Evolutionary conservation across 2,888 invertebrate species (phyloP), one percentile per base, ranked within the genome.

Genomic region (Hypomecis punctinalis): DNA sequence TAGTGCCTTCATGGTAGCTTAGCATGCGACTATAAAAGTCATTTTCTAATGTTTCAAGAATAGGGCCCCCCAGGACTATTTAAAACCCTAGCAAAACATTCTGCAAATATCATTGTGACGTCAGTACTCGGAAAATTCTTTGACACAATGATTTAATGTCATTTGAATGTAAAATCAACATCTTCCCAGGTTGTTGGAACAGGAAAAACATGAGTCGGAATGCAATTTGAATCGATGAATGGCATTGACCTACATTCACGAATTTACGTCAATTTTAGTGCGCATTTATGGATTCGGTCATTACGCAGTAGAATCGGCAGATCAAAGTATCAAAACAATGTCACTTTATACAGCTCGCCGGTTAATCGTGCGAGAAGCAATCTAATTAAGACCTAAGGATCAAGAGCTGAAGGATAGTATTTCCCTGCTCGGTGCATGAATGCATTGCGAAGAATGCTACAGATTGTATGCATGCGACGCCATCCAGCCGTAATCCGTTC

Each of bases 281-380:
- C 66, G 67, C 60, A 59, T 66, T 59, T 70, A 53, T 57, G 51
- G 62, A 62, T 61, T 69, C 49, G 46, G 64, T 66, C 80, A 81
- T 79, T 83, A 81, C 82, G 83, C 83, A 83, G 80, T 79, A 69
- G 68, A 71, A 73, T 74, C 73, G 69, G 72, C 73, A 76, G 75
- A 79, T 80, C 77, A 80, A 81, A 76, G 71, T 76, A 75, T 77
- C 76, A 76, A 78, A 74, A 79, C 61, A 67, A 71, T 62, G 58
- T 63, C 52, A 63, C 52, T 55, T 45, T 57, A 60, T 57, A 57
- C 45, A 45, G 54, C 46, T 54, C 53, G 48, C 47, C 46, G 60
- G 35, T 62, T 55, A 43, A 60, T 52, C 36, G 23, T 6, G 9
- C 11, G 0, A 59, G 23, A 8, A 46, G 40, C 52, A 46, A 46